Evolutionary conservation across 2,113 vertebrate species (phyloP).

Genomic region (Stercorarius parasiticus): DNA sequence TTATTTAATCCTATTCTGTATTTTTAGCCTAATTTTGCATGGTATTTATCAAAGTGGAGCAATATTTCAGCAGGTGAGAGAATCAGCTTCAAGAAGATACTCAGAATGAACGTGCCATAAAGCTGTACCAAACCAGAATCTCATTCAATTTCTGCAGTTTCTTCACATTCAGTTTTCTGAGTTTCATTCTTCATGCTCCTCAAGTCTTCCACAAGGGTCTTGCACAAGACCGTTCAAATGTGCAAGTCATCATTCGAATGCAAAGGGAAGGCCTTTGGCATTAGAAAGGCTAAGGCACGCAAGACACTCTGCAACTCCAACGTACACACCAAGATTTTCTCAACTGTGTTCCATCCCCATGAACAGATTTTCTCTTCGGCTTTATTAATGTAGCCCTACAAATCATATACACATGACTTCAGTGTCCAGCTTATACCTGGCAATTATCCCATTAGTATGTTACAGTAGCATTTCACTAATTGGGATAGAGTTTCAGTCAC

Average conservation of each 20-base stretch:
- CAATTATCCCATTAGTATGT: neutral
- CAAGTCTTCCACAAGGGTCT: neutral
- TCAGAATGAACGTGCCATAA: neutral
- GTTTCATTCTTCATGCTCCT: neutral
- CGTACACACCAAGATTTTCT: neutral
- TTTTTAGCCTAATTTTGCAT: neutral
- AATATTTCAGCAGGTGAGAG: neutral
- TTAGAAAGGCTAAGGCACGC: neutral
- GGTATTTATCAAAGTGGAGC: neutral
- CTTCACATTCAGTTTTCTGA: neutral
- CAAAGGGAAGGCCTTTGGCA: neutral
- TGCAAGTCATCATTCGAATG: neutral
- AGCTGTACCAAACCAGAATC: neutral
- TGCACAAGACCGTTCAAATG: neutral
- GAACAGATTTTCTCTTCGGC: neutral
- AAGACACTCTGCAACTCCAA: neutral
- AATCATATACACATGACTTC: neutral
- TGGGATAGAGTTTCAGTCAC: neutral
- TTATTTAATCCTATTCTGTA: neutral
- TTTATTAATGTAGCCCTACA: neutral
- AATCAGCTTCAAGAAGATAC: neutral
- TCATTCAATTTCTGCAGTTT: neutral
- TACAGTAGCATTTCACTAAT: neutral
- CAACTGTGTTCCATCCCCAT: neutral
- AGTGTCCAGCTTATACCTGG: neutral